Base-by-base conservation (phyloP, 2,797 vertebrate genomes). In the Monodelphis domestica region DNA sequence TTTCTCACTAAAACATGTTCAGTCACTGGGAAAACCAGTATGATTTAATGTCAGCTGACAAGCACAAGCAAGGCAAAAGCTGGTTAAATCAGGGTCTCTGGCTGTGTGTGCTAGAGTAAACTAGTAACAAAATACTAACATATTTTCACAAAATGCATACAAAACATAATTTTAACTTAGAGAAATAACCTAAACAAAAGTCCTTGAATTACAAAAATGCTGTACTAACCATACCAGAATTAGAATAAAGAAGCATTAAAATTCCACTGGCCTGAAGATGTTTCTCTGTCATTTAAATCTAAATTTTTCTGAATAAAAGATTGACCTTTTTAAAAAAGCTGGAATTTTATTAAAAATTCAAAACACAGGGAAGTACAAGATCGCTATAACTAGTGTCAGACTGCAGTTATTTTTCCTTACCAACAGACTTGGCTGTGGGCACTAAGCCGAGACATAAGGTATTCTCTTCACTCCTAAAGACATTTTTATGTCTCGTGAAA, bases 21-120 rank as follows among this genome's bases (percentile, higher is more conserved):
- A 97, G 91, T 97, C 95, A 96, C 17, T 53, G 14, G 91, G 96
- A 95, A 97, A 96, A 97, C 95, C 6, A 95, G 90, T 53, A 88
- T 93, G 92, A 95, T 87, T 87, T 94, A 93, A 89, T 87, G 6
- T 97, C 96, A 95, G 91, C 89, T 96, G 96, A 96, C 93, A 94
- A 94, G 90, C 90, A 29, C 45, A 87, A 90, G 63, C 55, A 96
- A 88, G 3, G 52, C 53, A 94, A 70, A 94, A 94, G 57, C 53
- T 90, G 89, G 95, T 70, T 91, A 63, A 59, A 89, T 89, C 53
- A n/a, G 90, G 84, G 30, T 94, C 89, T 87, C 92, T 94, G 57
- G 89, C 63, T 93, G 29, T 24, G 56, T n/a, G 52, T 94, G 92
- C 87, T 63, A 87, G 91, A 92, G n/a, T 87, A 92, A 90, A 38